Conservation (phyloP, 2,888 invertebrate species). For the Ochropleura leucogaster region DNA sequence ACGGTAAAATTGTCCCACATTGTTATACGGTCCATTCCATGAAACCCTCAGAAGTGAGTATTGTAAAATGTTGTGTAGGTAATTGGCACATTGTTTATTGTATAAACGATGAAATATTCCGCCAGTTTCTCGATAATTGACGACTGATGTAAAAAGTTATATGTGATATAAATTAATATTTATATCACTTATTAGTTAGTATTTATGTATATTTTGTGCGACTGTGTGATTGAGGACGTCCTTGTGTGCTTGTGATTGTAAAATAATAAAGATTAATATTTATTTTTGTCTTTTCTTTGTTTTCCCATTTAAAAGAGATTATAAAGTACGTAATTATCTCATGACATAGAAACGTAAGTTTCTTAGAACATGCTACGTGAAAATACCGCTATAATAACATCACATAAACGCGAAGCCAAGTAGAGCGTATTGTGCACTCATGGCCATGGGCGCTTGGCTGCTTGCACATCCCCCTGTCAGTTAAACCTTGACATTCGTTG, state of each 20-base stretch:
- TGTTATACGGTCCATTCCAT: conserved; percentile 63
- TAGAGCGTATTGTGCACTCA: conserved; percentile 80
- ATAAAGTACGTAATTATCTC: conserved; percentile 34
- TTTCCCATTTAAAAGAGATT: conserved; percentile 7
- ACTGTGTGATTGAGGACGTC: conserved; percentile 89
- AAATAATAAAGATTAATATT: conserved; percentile 80
- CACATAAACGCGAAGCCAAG: conserved; percentile 68
- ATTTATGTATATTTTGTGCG: conserved; percentile 87
- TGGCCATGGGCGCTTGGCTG: conserved; percentile 67
- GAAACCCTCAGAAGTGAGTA: conserved; percentile 62
- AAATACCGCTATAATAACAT: conserved; percentile 78
- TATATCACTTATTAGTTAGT: conserved; percentile 87
- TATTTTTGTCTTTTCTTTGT: conserved; percentile 58
- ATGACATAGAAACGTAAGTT: conserved; percentile 45
- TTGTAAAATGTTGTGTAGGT: conserved; percentile 67
- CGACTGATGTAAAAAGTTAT: conserved; percentile 89
- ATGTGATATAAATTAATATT: conserved; percentile 87
- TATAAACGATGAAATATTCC: conserved; percentile 77
- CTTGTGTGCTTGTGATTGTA: conserved; percentile 89
- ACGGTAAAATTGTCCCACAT: conserved; percentile 71
- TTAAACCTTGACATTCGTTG: conserved; percentile 82
- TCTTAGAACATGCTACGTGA: conserved; percentile 62
- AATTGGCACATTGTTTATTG: conserved; percentile 80
- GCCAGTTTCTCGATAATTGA: conserved; percentile 85
- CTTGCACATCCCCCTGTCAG: conserved; percentile 73